Percentiles rank a stretch among this genome's conserved stretches.
These are phyloP conservation scores for Gari tellinella DNA, from an alignment of 2,888 invertebrate species.

Conservation along the genomic window DNA sequence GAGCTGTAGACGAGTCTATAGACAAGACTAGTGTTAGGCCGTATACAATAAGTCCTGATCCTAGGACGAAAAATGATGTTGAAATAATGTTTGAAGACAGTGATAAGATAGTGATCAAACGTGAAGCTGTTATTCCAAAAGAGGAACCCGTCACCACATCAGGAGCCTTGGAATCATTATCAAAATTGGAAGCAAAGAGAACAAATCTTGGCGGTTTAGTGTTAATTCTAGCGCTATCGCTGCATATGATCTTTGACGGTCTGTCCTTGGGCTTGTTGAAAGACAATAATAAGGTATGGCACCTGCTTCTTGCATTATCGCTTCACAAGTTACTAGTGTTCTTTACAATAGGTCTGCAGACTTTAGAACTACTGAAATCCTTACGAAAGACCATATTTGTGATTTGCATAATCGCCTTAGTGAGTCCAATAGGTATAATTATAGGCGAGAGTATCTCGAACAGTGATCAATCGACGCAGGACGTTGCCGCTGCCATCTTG, in stretches of 20 bases:
- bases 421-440: conserved; percentile 8
- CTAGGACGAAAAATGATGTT: not conserved
- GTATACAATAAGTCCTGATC: conserved; percentile 5
- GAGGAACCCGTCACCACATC: not conserved
- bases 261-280: conserved; percentile 86
- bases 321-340: conserved; percentile 86
- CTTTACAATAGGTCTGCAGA: conserved; percentile 67
- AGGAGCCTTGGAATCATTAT: conserved; percentile 1
- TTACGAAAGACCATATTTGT: conserved; percentile 12
- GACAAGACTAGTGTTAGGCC: conserved; percentile 25
- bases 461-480: not conserved
- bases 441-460: conserved; percentile 6
- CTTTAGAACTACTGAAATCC: conserved; percentile 18
- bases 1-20: conserved; percentile 24
- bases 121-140: not conserved
- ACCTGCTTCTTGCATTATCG: conserved; percentile 85
- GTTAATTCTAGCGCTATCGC: conserved; percentile 85
- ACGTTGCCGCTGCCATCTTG: not conserved
- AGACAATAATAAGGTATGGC: conserved; percentile 70
- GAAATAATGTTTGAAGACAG: no score
- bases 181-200: no score
- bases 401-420: not conserved
- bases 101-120: no score
- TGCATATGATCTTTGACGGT: conserved; percentile 87
- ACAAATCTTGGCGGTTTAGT: conserved; percentile 82